Evolutionary conservation across 2,113 vertebrate species (phyloP).

Genomic region (Rhinichthys klamathensis): DNA sequence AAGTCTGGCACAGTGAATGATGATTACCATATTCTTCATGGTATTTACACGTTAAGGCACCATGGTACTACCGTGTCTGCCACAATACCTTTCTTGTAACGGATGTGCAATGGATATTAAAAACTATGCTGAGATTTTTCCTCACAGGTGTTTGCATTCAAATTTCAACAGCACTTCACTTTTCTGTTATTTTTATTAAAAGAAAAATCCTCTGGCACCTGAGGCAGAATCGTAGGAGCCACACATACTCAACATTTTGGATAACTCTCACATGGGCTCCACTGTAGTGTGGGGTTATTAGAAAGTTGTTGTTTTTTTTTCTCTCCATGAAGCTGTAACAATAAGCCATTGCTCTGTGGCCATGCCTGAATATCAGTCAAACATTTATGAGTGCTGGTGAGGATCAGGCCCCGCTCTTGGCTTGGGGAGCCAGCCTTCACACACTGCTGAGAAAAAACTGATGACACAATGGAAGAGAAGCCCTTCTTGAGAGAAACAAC

Average conservation of each 20-base stretch:
- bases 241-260: background rate
- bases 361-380: slow-evolving; percentile 32
- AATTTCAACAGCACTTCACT: background rate
- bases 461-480: slow-evolving; percentile 34
- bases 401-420: slow-evolving; percentile 13
- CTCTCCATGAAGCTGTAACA: slow-evolving; percentile 2
- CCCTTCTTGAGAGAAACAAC: slow-evolving; percentile 29
- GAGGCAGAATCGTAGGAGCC: background rate
- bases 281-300: background rate
- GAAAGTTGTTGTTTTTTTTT: background rate
- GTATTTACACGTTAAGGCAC: background rate
- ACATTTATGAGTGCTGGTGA: slow-evolving; percentile 43
- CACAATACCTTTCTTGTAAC: background rate
- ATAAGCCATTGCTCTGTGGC: background rate
- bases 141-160: slow-evolving; percentile 1
- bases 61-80: background rate
- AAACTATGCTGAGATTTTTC: background rate
- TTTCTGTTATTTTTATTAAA: slow-evolving; percentile 8
- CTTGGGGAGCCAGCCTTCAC: slow-evolving; percentile 27
- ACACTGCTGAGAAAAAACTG: background rate
- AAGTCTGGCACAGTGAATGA: too few species aligned
- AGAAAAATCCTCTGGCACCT: background rate
- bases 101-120: background rate
- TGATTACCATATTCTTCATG: background rate
- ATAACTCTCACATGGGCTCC: background rate